Base-by-base conservation (phyloP, 2,113 vertebrate species). In the Lucifuga dentata region DNA sequence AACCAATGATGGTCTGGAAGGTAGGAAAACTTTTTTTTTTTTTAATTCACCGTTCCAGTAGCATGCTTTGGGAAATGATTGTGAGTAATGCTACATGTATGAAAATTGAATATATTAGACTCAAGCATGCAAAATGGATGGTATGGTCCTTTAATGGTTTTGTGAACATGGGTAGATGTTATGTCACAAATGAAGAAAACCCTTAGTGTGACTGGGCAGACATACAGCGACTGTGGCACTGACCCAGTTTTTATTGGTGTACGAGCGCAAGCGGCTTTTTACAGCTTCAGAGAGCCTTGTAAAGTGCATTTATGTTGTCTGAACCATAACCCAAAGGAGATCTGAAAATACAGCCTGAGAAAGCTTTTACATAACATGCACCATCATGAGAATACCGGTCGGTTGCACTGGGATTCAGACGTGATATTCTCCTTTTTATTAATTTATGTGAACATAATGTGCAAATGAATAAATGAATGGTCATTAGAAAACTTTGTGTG, bases 371-470 rank as follows among this genome's bases (percentile, higher is more conserved):
- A 5, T 48, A 76, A 80, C 51, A 55, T 1, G 41, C 57, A 26
- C 68, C 1, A 10, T 53, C 70, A 70, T 12, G 23, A 68, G 58
- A 58, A 49, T 39, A 12, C 7, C 5, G 35, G 58, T 44, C 33
- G 6, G 68, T 38, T 49, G 43, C 15, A 23, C 68, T 58, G 19
- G 0, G 15, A 15, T 32, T 75, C 8, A 57, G 49, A 24, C 8
- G 5, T 1, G 17, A 39, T 11, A 45, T 8, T 45, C 48, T 19
- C 21, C 2, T 8, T 55, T 75, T 75, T 33, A 78, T 73, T 75
- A 43, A 84, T 83, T 88, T 39, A 87, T 80, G 56, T 57, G 13
- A 68, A 61, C 64, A 73, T 71, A 33, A 68, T 77, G 44, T 35
- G 19, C 12, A 60, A 45, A 13, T 36, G 1, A 39, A 36, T 0